Evolutionary conservation across 2,113 vertebrate genomes (phyloP), one percentile per base, ranked within the genome.

Genomic region (Sminthopsis crassicaudata): DNA sequence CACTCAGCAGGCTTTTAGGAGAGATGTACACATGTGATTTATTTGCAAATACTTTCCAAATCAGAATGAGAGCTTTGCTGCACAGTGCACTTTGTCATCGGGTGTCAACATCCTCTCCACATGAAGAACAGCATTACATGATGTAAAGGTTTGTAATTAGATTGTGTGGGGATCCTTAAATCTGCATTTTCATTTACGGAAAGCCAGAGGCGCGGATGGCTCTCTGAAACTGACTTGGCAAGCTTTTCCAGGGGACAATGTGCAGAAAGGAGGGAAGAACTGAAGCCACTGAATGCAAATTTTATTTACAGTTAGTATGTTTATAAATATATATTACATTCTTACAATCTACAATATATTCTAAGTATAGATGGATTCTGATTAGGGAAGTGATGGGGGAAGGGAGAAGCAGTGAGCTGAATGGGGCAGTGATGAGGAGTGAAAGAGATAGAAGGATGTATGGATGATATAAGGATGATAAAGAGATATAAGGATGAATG

Each of bases 321-420:
- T 98, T 98, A 98, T 98, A 98, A 98, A 98, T 98, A 98, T 98
- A 98, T 98, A 96, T 98, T 97, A 98, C 98, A 98, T 98, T 98
- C 98, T 98, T 98, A 98, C 97, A 98, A 97, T 97, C 98, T 98
- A 97, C 97, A 97, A 52, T 96, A 96, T 96, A 94, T 97, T 97
- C 98, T 98, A 97, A 97, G 96, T 94, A 91, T 67, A 92, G 96
- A 96, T 48, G 94, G 97, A 92, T 57, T 60, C n/a, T 93, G 90
- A 97, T 92, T 96, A 96, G 16, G n/a, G 67, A 98, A 93, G 91
- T 95, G 95, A 95, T 46, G 94, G 97, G 25, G 97, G 95, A 52
- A 51, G 88, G 92, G 93, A 0, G 53, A 6, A 16, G 57, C 55
- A 90, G 90, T 93, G 91, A 96, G 96, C 22, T 36, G 93, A 96